phyloP scores from a whole-genome alignment of 2,113 vertebrate species.

The Trochalopteron elliotii region DNA sequence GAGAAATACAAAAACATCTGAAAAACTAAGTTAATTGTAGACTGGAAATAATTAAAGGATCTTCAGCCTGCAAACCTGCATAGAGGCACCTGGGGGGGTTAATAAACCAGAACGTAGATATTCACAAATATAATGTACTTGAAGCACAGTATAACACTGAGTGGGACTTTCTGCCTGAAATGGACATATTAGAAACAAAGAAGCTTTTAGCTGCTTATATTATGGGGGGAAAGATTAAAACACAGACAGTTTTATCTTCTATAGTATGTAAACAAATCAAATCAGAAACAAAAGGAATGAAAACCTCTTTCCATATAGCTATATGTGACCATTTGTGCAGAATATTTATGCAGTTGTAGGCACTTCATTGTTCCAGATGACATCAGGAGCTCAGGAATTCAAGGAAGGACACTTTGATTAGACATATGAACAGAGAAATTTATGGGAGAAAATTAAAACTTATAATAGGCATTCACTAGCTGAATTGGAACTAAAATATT shows the following conservation, averaged over 20 bases:
- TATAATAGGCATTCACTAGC: neutral
- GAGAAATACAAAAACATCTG: neutral
- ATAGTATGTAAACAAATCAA: neutral
- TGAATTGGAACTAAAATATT: neutral
- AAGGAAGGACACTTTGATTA: neutral
- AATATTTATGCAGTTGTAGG: neutral
- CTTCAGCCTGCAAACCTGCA: neutral
- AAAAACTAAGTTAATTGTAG: neutral
- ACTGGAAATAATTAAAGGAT: neutral
- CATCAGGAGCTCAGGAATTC: neutral
- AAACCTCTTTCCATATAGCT: neutral
- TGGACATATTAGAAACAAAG: neutral
- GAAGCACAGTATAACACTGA: neutral
- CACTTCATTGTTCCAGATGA: neutral
- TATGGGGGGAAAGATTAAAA: neutral
- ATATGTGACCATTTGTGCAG: too few species aligned
- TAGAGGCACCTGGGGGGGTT: neutral
- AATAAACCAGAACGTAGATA: neutral
- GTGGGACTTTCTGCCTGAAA: neutral
- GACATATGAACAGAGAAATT: neutral
- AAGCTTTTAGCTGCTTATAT: neutral
- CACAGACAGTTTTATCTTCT: neutral
- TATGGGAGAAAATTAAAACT: neutral
- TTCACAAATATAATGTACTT: neutral
- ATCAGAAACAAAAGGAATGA: neutral